Percentiles rank a stretch among this genome's conserved stretches.
phyloP scores from a whole-genome alignment of 2,113 vertebrate genomes.

The Paedocypris sp. region DNA sequence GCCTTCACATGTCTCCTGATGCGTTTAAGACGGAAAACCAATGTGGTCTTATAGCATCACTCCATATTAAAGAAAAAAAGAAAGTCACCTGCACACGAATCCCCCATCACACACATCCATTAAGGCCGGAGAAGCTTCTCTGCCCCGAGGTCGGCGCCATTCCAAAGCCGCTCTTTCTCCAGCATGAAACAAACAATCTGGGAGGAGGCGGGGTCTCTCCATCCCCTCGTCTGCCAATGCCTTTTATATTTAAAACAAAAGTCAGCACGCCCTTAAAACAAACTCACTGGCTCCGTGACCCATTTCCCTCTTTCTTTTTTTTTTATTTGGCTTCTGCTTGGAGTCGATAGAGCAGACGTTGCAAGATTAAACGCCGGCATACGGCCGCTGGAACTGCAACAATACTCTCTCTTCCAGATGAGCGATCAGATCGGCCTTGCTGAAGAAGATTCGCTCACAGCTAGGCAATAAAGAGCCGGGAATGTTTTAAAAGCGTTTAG shows the following conservation, averaged over 20 bases:
- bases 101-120: neutral
- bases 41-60: neutral
- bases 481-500: too few relatives aligned
- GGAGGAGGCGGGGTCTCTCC: neutral
- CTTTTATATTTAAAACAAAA: constrained; percentile 3
- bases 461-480: neutral
- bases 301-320: too few relatives aligned
- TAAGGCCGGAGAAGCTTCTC: neutral
- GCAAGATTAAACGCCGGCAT: neutral
- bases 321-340: neutral
- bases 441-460: neutral
- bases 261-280: neutral
- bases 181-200: neutral
- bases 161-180: neutral
- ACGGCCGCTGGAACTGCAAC: constrained; percentile 10
- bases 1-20: neutral
- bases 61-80: neutral
- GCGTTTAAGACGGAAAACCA: neutral
- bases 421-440: neutral
- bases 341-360: neutral
- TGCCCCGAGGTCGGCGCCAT: neutral
- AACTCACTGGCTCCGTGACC: constrained; percentile 13
- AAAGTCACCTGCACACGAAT: neutral
- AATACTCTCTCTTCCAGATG: constrained; percentile 14
- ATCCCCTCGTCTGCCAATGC: neutral